phyloP scores from a whole-genome alignment of 2,797 vertebrate genomes.

The Semaprochilodus insignis region DNA sequence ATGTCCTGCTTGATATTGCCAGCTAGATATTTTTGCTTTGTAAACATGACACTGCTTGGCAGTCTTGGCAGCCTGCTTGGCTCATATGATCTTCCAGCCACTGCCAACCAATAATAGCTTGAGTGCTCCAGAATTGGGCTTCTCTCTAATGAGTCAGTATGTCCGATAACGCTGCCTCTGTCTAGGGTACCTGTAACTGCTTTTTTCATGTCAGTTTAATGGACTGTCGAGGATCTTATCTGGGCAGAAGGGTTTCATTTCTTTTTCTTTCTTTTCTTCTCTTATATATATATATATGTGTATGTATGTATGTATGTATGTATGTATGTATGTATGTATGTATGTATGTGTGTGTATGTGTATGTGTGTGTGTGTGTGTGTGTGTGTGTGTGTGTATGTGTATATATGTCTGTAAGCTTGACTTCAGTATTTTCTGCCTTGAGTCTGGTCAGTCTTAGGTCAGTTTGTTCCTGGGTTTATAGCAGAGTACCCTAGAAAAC shows the following conservation, averaged over 20 bases:
- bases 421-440: not conserved
- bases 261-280: not conserved
- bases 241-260: conserved; percentile 7
- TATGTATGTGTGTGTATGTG: too few species aligned
- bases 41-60: conserved; percentile 36
- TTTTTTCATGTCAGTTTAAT: conserved; percentile 39
- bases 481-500: not conserved
- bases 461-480: not conserved
- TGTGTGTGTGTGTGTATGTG: too few species aligned
- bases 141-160: conserved; percentile 29
- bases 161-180: conserved; percentile 29
- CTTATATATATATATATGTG: not conserved
- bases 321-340: too few species aligned
- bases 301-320: too few species aligned
- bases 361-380: too few species aligned
- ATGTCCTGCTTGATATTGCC: conserved; percentile 3
- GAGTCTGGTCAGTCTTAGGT: not conserved
- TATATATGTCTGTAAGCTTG: too few species aligned
- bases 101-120: conserved; percentile 14
- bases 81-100: conserved; percentile 35
- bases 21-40: conserved; percentile 45
- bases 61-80: not conserved
- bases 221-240: conserved; percentile 30
- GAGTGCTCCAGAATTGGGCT: conserved; percentile 22
- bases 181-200: conserved; percentile 4